Conservation (phyloP, 2,797 vertebrate genomes). For the Anguilla pacifica region DNA sequence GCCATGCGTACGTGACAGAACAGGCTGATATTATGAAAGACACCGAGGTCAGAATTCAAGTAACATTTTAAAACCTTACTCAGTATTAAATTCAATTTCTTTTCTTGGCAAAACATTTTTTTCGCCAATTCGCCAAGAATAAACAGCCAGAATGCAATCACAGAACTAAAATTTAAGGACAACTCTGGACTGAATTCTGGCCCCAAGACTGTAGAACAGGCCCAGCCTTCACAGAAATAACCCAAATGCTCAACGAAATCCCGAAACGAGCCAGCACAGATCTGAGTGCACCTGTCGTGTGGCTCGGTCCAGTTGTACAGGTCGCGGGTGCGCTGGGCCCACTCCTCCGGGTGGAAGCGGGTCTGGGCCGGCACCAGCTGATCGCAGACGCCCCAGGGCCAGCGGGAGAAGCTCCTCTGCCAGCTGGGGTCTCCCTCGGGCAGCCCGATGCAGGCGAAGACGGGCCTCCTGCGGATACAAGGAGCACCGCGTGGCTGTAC, state of each 20-base stretch:
- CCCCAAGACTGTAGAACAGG: background rate
- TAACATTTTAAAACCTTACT: too few relatives aligned
- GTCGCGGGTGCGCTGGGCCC: slow-evolving; percentile 78
- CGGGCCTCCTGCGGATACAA: slow-evolving; percentile 76
- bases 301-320: slow-evolving; percentile 93
- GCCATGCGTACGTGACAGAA: background rate
- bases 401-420: slow-evolving; percentile 81
- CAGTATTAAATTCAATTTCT: too few relatives aligned
- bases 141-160: background rate
- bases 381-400: slow-evolving; percentile 93
- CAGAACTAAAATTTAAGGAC: background rate
- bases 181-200: background rate
- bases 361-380: slow-evolving; percentile 77
- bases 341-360: slow-evolving; percentile 81
- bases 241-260: background rate
- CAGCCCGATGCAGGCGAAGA: slow-evolving; percentile 91
- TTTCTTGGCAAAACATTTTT: too few relatives aligned
- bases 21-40: background rate
- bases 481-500: background rate
- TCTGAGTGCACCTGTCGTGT: slow-evolving; percentile 66
- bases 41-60: too few relatives aligned
- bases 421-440: slow-evolving; percentile 89
- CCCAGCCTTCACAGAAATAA: background rate
- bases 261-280: background rate
- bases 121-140: background rate